Evolutionary conservation across 2,888 invertebrate species (phyloP), one percentile per base, ranked within the genome.

Genomic region (Girardia tigrina): DNA sequence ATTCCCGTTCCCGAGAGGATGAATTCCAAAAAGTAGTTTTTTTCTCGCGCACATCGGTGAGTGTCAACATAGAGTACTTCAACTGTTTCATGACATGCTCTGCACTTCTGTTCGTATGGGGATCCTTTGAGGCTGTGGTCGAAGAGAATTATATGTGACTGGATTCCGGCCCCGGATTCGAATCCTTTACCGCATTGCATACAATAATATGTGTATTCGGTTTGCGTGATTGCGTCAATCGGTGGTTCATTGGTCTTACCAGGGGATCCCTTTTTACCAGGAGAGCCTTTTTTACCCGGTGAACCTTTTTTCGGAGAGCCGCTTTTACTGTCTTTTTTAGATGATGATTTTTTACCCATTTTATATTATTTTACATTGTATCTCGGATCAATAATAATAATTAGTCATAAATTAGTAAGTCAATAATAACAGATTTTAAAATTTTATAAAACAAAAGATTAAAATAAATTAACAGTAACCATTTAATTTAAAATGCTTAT

Each of bases 11-110:
- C 27, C n/a, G 71, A 28, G 14, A 71, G 20, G n/a, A 71, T 71
- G 6, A 28, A n/a, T 27, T 71, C 71, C n/a, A 71, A 28, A 71
- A 71, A 71, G n/a, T 71, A 28, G 26, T 26, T 71, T 71, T 71
- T 71, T 26, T 71, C 28, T 71, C 71, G 23, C 4, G 28, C 27
- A 71, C 71, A 71, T 29, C 28, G 28, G 27, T 71, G 71, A 26
- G 28, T n/a, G n/a, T 71, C 71, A 71, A 56, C 56, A 56, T 8
- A n/a, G 6, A 6, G 4, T 6, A 56, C 56, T 16, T 56, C 56
- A 4, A 56, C 56, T 20, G 23, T 56, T n/a, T 56, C 56, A n/a
- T 56, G 56, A n/a, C 56, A 56, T 16, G 56, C 56, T 4, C 56
- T n/a, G n/a, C 56, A 56, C 23, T 56, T 56, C 23, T 56, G 56